A percentile compares a stretch with the other conserved stretches of the same genome.
phyloP scores from a whole-genome alignment of 2,113 vertebrate genomes.

The Collichthys lucidus region DNA sequence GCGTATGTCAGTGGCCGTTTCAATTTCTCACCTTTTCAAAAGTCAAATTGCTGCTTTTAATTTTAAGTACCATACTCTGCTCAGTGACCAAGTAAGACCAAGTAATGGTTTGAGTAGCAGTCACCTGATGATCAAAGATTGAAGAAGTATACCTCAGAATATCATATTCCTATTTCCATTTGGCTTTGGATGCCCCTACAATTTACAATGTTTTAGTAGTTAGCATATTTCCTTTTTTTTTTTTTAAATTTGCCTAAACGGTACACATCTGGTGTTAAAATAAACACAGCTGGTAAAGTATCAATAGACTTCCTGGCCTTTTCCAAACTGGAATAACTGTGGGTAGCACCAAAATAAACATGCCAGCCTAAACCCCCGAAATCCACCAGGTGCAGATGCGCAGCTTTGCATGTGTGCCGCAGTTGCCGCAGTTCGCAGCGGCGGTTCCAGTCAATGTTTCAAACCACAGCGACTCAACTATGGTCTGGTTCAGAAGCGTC shows the following conservation, averaged over 20 bases:
- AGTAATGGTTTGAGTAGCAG: not conserved
- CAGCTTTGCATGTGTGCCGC: too few species aligned
- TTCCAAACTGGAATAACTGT: not conserved
- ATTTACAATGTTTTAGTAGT: not conserved
- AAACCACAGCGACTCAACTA: too few species aligned
- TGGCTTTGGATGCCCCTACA: not conserved
- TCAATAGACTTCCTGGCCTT: not conserved
- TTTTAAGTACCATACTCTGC: not conserved
- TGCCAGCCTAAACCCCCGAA: too few species aligned
- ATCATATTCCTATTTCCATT: not conserved
- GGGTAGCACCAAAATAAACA: not conserved
- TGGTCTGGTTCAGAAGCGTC: too few species aligned
- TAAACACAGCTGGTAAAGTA: not conserved
- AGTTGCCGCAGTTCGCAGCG: too few species aligned
- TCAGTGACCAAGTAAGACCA: not conserved
- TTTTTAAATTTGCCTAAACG: not conserved
- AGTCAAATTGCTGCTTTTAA: conserved; percentile 4
- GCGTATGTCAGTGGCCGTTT: not conserved
- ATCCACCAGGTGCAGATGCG: too few species aligned
- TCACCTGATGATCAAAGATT: not conserved
- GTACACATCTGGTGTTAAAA: not conserved
- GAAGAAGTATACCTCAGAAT: not conserved
- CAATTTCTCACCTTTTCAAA: conserved; percentile 1
- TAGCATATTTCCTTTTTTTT: not conserved
- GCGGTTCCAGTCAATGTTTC: too few species aligned